Conservation (phyloP, 2,113 vertebrate genomes). For the Cynoglossus semilaevis region DNA sequence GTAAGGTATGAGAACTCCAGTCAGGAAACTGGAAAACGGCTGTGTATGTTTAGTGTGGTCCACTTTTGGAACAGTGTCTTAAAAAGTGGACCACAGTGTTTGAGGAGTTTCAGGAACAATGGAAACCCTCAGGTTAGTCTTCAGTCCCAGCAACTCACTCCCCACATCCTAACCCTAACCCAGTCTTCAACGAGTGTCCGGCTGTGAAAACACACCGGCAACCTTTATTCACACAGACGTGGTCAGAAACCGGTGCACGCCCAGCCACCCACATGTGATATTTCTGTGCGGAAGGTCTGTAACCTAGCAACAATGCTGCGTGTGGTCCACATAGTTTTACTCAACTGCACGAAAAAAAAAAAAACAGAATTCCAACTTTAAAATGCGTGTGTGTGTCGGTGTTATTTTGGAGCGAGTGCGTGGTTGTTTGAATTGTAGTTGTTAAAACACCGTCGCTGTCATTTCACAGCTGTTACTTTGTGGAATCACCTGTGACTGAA, state of each 20-base stretch:
- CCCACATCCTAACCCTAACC: neutral
- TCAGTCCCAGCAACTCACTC: neutral
- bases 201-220: neutral
- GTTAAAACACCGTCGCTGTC: no score
- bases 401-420: no score
- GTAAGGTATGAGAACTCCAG: no score
- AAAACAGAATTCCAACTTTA: no score
- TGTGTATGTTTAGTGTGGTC: no score
- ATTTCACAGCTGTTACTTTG: no score
- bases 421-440: no score
- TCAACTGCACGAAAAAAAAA: neutral
- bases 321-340: slow-evolving; percentile 41
- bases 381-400: no score
- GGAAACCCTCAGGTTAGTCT: slow-evolving; percentile 1
- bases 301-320: slow-evolving; percentile 65
- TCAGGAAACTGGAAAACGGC: no score
- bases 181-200: slow-evolving; percentile 5
- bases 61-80: no score
- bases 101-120: neutral
- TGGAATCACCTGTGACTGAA: no score
- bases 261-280: slow-evolving; percentile 37
- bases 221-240: slow-evolving; percentile 5
- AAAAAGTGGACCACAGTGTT: no score
- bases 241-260: slow-evolving; percentile 4
- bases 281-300: slow-evolving; percentile 37